Evolutionary conservation across 2,888 invertebrate genomes (phyloP), one percentile per base, ranked within the genome.

Genomic region (Seira musarum): DNA sequence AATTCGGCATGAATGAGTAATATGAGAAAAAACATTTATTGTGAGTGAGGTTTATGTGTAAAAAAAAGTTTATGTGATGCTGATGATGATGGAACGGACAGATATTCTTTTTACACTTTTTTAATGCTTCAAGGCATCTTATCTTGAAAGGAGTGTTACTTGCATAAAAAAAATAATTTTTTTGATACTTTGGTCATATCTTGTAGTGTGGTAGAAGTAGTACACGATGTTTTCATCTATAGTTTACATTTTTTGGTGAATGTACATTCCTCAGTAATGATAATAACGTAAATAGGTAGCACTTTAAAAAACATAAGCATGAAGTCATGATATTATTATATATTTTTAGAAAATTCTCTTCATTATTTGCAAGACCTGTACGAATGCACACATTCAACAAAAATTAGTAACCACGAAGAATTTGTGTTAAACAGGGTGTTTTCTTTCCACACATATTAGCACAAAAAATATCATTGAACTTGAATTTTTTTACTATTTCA

Each of bases 1-100:
- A 53, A 53, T 53, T 53, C 53, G 53, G 53, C 53, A 53, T 53
- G 53, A 53, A 53, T 53, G 53, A 53, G 53, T 53, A 53, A 53
- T 53, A 53, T 53, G 53, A 53, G 53, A 53, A 53, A 40, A 40
- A 53, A 13, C 15, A n/a, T 13, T 53, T 53, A 53, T 53, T 53
- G 53, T 53, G 53, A 53, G 15, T 15, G 53, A 53, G 53, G 53
- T 53, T 53, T 53, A 15, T 53, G 53, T 53, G 53, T 53, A 53
- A 53, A 53, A n/a, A n/a, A 30, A 53, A 53, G 53, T 53, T 53
- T 53, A 13, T 53, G 53, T 53, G 53, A 53, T 53, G 53, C 15
- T 53, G 53, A 30, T 30, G 30, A 30, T 30, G 30, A 53, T 53
- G 53, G 53, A 53, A 53, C 53, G 53, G 53, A 53, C 53, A 53